Base-by-base conservation (phyloP, 2,888 invertebrate genomes). In the Napeogenes inachia region DNA sequence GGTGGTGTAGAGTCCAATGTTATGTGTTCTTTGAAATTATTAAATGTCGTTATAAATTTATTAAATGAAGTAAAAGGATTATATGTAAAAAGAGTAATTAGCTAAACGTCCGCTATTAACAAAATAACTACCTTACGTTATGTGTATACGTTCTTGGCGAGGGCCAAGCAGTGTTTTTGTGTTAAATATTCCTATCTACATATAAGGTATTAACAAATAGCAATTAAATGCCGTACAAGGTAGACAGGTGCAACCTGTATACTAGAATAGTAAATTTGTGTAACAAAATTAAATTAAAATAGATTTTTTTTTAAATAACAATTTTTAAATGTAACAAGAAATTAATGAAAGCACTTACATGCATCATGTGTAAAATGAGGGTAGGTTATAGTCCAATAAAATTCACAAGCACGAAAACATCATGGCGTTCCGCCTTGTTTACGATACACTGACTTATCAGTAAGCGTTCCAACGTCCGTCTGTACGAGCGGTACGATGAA, bases 321-420 rank as follows among this genome's bases (percentile, higher is more conserved):
- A 21, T 13, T 35, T 32, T 13, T 33, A 12, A 35, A 61, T 21
- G 33, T 12, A 10, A 47, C 30, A 21, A 21, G 30, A 30, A 46
- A 42, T 46, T 45, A 33, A 42, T 50, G 38, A 46, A 54, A 63
- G 35, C 58, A 88, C 89, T 89, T 73, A 89, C 89, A 81, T 89
- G 89, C 89, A 89, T 89, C 83, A 85, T 88, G 78, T 63, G 66
- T 71, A 67, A 68, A 64, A 62, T 61, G 62, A 67, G 45, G 57
- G 72, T 68, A 65, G 71, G 70, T 70, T 71, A 76, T 77, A 70
- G 75, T 78, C 66, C 68, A 68, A 65, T 61, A 63, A 64, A 67
- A 62, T 56, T 54, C 85, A 87, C 86, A 81, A 76, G 72, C 81
- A 84, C 80, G 71, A 80, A 76, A 81, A 82, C 86, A 85, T 85